These are phyloP conservation scores for Amiota minor DNA, from an alignment of 2,888 invertebrate genomes.

Conservation along the genomic window DNA sequence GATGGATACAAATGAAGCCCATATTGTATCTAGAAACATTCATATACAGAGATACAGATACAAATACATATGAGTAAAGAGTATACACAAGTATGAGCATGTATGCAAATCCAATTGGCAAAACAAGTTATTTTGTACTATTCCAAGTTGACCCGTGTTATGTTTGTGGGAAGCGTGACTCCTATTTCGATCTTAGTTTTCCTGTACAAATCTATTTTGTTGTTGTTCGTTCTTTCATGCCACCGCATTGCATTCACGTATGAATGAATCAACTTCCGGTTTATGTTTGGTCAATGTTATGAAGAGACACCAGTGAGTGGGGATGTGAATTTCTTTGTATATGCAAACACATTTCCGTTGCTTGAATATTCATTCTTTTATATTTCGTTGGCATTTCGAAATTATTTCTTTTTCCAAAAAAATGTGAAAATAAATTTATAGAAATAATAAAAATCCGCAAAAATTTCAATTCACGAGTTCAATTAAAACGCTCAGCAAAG, in stretches of 20 bases:
- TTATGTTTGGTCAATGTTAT: neutral
- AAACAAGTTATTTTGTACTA: neutral
- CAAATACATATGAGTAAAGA: neutral
- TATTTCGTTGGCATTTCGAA: constrained; percentile 4
- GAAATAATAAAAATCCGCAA: neutral
- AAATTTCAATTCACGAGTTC: constrained; percentile 46
- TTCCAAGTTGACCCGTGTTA: too few relatives aligned
- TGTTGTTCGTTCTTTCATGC: neutral
- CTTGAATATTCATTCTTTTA: constrained; percentile 42
- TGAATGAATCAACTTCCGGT: constrained; percentile 44
- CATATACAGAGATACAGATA: neutral
- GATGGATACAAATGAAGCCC: neutral
- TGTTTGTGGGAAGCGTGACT: too few relatives aligned
- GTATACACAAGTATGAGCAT: neutral
- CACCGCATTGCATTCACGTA: constrained; percentile 39
- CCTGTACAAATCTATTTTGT: neutral
- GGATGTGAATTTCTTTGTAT: constrained; percentile 13
- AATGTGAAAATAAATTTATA: neutral
- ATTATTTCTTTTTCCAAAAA: constrained; percentile 1
- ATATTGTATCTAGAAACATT: too few relatives aligned
- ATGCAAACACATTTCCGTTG: constrained; percentile 54
- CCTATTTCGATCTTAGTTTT: neutral
- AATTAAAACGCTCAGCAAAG: constrained; percentile 48
- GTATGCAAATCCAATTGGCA: neutral
- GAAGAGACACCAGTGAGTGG: neutral